Percentiles rank a stretch among this genome's conserved stretches.
These are phyloP conservation scores for Eurystomus gularis DNA, from an alignment of 2,113 vertebrate genomes.

Conservation along the genomic window DNA sequence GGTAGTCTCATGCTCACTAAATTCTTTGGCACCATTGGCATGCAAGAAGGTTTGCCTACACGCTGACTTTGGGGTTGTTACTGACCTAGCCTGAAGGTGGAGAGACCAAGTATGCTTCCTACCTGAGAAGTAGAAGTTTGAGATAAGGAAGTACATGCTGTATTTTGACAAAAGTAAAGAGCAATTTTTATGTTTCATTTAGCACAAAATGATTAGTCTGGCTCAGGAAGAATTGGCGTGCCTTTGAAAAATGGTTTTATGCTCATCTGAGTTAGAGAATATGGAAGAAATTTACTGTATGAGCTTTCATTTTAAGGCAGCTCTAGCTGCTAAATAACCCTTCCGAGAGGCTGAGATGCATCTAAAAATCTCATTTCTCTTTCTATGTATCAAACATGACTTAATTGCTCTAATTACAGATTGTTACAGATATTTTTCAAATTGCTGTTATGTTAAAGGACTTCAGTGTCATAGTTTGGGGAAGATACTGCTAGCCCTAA, in stretches of 20 bases:
- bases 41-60: not conserved
- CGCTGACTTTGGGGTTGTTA: not conserved
- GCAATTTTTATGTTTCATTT: not conserved
- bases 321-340: not conserved
- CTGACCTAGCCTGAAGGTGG: not conserved
- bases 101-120: not conserved
- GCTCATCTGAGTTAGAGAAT: not conserved
- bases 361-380: not conserved
- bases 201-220: not conserved
- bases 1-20: not conserved
- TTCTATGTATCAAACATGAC: not conserved
- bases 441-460: not conserved
- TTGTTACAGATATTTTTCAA: not conserved
- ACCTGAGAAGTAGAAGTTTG: not conserved
- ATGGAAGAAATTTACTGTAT: not conserved
- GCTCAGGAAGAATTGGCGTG: not conserved
- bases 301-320: not conserved
- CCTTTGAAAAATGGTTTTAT: not conserved
- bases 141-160: not conserved
- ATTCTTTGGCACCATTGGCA: not conserved
- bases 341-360: not conserved
- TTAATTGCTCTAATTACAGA: not conserved
- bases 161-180: not conserved
- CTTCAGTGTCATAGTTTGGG: not conserved
- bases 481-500: not conserved